These are phyloP conservation scores for Drosophila virilis DNA, from an alignment of 1,140 invertebrate species.

Conservation along the genomic window DNA sequence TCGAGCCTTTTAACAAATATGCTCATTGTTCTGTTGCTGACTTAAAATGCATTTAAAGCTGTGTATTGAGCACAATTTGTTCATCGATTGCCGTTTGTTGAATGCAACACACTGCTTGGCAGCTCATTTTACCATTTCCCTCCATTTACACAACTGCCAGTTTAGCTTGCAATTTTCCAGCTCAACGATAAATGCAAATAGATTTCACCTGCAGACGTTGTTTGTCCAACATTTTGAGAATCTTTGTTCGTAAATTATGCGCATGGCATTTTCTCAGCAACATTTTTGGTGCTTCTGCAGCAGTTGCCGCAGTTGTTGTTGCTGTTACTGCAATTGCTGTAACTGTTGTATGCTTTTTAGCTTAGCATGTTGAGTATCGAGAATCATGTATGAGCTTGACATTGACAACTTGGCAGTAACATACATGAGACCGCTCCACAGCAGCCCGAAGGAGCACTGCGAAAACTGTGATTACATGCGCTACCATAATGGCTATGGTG, in stretches of 20 bases:
- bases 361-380: conserved; percentile 64
- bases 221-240: conserved; percentile 78
- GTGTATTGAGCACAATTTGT: conserved; percentile 7
- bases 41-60: conserved; percentile 1
- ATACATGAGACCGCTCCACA: conserved; percentile 25
- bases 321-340: conserved; percentile 33
- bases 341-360: conserved; percentile 54
- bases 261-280: conserved; percentile 66
- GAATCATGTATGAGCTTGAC: conserved; percentile 79
- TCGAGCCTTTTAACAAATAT: conserved; percentile 19
- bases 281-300: conserved; percentile 10
- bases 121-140: conserved; percentile 25
- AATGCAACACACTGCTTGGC: conserved; percentile 60
- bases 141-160: conserved; percentile 35
- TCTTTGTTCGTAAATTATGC: conserved; percentile 78
- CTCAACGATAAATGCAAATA: conserved; percentile 83
- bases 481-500: conserved; percentile 31
- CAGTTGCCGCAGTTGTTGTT: conserved; percentile 28
- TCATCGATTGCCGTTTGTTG: conserved; percentile 40
- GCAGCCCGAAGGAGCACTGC: conserved; percentile 13
- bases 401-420: conserved; percentile 69
- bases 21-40: conserved; percentile 12
- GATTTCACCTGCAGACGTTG: conserved; percentile 81
- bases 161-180: conserved; percentile 81
- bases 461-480: conserved; percentile 46